phyloP scores from a whole-genome alignment of 1,140 invertebrate species.

The Lasioglossum albipes region DNA sequence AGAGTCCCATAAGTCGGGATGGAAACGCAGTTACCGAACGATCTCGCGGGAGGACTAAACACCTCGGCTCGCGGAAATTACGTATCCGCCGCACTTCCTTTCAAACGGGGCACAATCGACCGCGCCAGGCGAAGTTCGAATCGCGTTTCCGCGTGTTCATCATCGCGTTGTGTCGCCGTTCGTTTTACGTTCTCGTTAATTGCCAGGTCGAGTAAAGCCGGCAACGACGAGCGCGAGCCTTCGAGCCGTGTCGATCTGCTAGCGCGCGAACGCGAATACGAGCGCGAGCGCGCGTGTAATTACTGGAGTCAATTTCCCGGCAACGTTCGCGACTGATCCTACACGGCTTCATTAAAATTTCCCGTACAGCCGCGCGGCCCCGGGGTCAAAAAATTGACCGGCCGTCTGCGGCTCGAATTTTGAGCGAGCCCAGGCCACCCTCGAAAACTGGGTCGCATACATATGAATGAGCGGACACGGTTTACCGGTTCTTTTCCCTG shows the following conservation, averaged over 20 bases:
- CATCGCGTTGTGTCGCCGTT: neutral
- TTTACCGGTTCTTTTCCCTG: conserved; percentile 16
- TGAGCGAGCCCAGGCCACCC: conserved; percentile 9
- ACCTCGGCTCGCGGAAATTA: no score
- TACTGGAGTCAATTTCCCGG: conserved; percentile 31
- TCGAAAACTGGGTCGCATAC: conserved; percentile 58
- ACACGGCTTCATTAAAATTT: conserved; percentile 31
- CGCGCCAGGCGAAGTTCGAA: neutral
- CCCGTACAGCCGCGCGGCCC: neutral
- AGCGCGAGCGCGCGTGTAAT: conserved; percentile 9
- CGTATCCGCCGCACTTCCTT: no score
- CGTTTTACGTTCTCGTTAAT: conserved; percentile 1
- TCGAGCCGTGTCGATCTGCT: neutral
- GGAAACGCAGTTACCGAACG: no score
- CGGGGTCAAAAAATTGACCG: conserved; percentile 21
- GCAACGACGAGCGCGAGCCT: neutral
- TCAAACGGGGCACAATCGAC: neutral
- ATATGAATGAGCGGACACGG: conserved; percentile 54
- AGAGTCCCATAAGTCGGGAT: no score
- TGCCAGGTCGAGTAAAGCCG: neutral
- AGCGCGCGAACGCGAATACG: no score
- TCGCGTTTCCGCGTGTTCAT: neutral
- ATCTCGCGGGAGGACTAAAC: no score
- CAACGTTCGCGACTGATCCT: conserved; percentile 8
- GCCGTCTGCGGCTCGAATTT: conserved; percentile 30